A percentile compares a stretch with the other conserved stretches of the same genome.
These are phyloP conservation scores for Xanthia togata DNA, from an alignment of 2,888 invertebrate genomes.

Conservation along the genomic window DNA sequence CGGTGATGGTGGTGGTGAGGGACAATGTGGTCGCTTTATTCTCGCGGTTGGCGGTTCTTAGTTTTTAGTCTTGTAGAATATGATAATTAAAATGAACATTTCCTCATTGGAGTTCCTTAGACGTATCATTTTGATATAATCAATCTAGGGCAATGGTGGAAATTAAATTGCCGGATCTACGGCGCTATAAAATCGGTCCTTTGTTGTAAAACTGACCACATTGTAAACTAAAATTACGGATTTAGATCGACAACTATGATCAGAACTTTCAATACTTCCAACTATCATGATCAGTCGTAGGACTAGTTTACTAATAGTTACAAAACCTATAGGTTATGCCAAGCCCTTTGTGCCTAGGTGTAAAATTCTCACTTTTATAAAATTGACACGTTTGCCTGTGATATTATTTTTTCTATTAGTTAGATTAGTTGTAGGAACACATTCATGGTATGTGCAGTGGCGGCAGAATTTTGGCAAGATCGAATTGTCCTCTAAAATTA, in stretches of 20 bases:
- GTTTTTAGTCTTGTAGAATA: conserved; percentile 68
- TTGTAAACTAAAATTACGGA: conserved; percentile 62
- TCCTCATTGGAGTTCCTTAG: conserved; percentile 62
- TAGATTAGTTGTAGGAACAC: conserved; percentile 67
- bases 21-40: conserved; percentile 80
- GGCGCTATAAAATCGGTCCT: conserved; percentile 58
- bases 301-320: conserved; percentile 53
- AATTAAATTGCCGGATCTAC: conserved; percentile 50
- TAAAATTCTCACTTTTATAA: conserved; percentile 64
- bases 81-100: conserved; percentile 60
- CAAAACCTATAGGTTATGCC: conserved; percentile 43
- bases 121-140: conserved; percentile 63
- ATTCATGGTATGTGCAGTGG: conserved; percentile 51
- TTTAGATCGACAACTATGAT: conserved; percentile 73
- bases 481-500: conserved; percentile 56
- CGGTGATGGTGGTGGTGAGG: conserved; percentile 73
- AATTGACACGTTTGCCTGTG: conserved; percentile 69
- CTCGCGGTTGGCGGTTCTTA: conserved; percentile 66
- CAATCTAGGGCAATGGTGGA: conserved; percentile 53
- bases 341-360: conserved; percentile 48
- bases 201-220: conserved; percentile 66
- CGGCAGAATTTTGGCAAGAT: conserved; percentile 49
- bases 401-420: conserved; percentile 70
- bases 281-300: conserved; percentile 40
- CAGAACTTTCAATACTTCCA: conserved; percentile 61